Conservation (phyloP, 2,797 vertebrate species). For the Yasuhikotakia modesta region DNA sequence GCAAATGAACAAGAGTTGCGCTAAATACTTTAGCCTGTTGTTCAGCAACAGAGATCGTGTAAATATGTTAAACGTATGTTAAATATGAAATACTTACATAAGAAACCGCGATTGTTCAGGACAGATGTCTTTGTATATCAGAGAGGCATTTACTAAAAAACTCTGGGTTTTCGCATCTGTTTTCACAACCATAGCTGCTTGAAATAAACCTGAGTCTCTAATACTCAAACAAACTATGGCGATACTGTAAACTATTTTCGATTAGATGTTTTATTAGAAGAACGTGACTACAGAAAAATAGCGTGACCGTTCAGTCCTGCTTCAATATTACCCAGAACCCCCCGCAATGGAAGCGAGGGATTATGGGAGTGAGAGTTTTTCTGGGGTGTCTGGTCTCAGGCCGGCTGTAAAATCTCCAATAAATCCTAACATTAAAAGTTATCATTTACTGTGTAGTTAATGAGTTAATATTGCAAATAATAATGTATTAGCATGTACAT, state of each 20-base stretch:
- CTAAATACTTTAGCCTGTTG: not conserved
- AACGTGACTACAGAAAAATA: slow-evolving; percentile 9
- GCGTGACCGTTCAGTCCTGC: not conserved
- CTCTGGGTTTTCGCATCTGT: not conserved
- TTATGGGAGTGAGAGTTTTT: slow-evolving; percentile 66
- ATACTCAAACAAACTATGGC: not conserved
- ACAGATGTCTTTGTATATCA: slow-evolving; percentile 71
- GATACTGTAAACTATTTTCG: not conserved
- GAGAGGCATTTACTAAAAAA: slow-evolving; percentile 71
- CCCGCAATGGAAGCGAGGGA: slow-evolving; percentile 62
- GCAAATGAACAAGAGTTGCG: not conserved
- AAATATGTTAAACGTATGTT: not conserved
- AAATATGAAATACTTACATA: slow-evolving; percentile 68
- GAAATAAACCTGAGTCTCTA: not conserved
- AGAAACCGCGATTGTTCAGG: slow-evolving; percentile 75
- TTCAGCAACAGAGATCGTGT: not conserved
- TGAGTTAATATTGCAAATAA: too few relatives aligned
- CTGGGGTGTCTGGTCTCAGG: not conserved
- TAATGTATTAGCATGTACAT: too few relatives aligned
- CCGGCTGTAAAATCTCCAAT: too few relatives aligned
- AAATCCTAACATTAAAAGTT: too few relatives aligned
- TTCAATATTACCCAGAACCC: slow-evolving; percentile 35
- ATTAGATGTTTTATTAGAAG: not conserved
- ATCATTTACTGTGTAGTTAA: too few relatives aligned
- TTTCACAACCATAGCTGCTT: not conserved